Evolutionary conservation across 2,797 vertebrate genomes (phyloP).

Genomic region (Mycteria americana): DNA sequence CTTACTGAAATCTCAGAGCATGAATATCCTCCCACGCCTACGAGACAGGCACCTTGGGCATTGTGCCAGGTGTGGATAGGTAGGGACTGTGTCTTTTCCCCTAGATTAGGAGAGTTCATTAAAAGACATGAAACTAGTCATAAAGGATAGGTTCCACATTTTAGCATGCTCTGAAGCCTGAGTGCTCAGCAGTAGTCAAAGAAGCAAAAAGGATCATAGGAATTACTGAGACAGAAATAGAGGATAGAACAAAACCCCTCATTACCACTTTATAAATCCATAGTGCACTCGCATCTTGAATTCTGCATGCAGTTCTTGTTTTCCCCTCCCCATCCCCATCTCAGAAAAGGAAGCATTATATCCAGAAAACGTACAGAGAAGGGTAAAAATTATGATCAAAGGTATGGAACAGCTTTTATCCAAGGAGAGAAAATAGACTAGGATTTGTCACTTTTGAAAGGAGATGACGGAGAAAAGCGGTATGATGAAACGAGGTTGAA

Average conservation of each 20-base stretch:
- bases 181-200: neutral
- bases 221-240: conserved; percentile 38
- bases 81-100: neutral
- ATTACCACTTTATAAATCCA: conserved; percentile 19
- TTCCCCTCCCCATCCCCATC: neutral
- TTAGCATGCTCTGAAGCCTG: neutral
- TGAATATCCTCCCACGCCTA: neutral
- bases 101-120: neutral
- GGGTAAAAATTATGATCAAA: conserved; percentile 41
- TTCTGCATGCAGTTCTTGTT: neutral
- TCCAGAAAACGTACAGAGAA: neutral
- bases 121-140: neutral
- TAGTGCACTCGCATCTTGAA: neutral
- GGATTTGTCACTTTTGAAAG: conserved; percentile 30
- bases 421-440: neutral
- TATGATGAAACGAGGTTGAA: neutral
- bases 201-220: conserved; percentile 21
- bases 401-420: conserved; percentile 24
- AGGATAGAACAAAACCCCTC: conserved; percentile 11
- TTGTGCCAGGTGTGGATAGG: neutral
- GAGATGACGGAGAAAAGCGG: neutral
- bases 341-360: neutral
- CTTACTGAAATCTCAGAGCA: neutral
- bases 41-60: neutral
- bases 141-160: neutral